These are phyloP conservation scores for Lepidurus apus DNA, from an alignment of 1,140 invertebrate genomes.

Conservation along the genomic window DNA sequence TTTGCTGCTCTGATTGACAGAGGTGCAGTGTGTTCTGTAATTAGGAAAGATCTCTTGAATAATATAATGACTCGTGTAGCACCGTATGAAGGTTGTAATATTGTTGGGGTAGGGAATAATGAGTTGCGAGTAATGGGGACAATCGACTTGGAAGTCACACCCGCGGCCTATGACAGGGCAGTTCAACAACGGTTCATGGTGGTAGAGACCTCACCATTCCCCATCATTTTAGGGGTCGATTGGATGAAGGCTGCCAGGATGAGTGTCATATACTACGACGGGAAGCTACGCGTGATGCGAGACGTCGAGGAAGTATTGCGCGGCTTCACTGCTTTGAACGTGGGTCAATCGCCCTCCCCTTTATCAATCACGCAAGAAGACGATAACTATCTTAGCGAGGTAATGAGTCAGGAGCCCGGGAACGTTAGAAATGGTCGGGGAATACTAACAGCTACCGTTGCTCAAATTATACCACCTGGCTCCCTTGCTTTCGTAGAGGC, in stretches of 20 bases:
- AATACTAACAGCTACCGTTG: neutral
- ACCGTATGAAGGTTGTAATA: neutral
- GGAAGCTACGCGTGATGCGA: neutral
- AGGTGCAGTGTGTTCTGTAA: neutral
- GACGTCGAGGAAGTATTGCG: neutral
- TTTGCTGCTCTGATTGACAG: neutral
- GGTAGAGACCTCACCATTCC: constrained; percentile 27
- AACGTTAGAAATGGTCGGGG: neutral
- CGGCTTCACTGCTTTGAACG: no score
- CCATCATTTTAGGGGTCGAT: constrained; percentile 25
- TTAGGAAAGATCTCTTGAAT: neutral
- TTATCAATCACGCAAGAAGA: neutral
- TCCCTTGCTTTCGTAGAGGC: neutral
- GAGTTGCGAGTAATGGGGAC: neutral
- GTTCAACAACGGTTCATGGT: neutral
- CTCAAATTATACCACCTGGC: neutral
- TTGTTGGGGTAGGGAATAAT: neutral
- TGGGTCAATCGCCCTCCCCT: no score
- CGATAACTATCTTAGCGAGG: neutral
- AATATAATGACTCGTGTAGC: neutral
- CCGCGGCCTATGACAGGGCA: neutral
- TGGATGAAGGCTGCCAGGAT: constrained; percentile 20
- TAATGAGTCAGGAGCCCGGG: neutral
- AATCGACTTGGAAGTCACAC: neutral
- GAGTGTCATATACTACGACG: neutral